Evolutionary conservation across 1,140 invertebrate species (phyloP), one percentile per base, ranked within the genome.

Genomic region (Arion vulgaris): DNA sequence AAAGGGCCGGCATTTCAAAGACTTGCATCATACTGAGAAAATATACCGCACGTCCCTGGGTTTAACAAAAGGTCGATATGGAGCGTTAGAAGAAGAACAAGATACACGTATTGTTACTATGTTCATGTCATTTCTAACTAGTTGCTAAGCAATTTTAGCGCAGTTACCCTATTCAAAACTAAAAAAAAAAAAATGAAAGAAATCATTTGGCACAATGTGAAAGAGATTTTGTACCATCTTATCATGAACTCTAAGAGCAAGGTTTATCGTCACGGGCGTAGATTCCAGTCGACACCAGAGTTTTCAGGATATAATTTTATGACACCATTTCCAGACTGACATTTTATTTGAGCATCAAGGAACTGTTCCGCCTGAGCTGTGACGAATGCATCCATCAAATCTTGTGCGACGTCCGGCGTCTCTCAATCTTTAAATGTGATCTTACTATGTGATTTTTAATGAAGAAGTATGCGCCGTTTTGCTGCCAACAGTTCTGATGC

Each of bases 351-450:
- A 41, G 71, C 36, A n/a, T n/a, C n/a, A n/a, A n/a, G 71, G 9
- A 1, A 2, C 23, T 45, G 71, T 72, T 72, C 71, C 39, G 71
- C 71, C 26, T 45, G 15, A 72, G 38, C 36, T 38, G 38, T 72
- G 71, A 72, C 69, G 69, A 34, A 71, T n/a, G 17, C 15, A n/a
- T 32, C n/a, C 69, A 71, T 71, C 69, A 71, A 36, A 71, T 13
- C 26, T 36, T 36, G 17, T 19, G 36, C 19, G 71, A 71, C 1
- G 28, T 45, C 19, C 36, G 36, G 26, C 39, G 41, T 41, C 36
- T 41, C 71, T 11, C 39, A 72, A 72, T 72, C 71, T 41, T 38
- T 38, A 38, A 39, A 4, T 1, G 2, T 39, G 26, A 45, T 45
- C 71, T n/a, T 5, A 9, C 26, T 5, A 9, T 23, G 69, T 13